Base-by-base conservation (phyloP, 2,888 invertebrate genomes). In the Acleris literana region DNA sequence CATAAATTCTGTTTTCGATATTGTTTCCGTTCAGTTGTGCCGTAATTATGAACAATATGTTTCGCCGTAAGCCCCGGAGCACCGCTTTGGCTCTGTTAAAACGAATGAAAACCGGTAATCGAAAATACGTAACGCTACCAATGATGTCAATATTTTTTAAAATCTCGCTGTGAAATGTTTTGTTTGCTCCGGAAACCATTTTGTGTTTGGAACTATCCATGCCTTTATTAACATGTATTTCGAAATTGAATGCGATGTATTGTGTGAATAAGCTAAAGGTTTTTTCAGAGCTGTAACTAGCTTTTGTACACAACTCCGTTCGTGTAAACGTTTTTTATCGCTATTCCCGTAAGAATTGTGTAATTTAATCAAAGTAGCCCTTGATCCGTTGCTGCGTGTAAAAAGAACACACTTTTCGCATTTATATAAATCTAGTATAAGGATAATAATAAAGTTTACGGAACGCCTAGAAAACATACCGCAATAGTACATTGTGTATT, bases 71-170 rank as follows among this genome's bases (percentile, higher is more conserved):
- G 87, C 89, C 92, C 87, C 82, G 77, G 78, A 86, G 91, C 86
- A 77, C 76, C 78, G 78, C 82, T 79, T 83, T 80, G 80, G 80
- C 81, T 81, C 80, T 84, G 87, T 91, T 88, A 87, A 90, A 91
- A 85, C 86, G 86, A 88, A 91, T 90, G 89, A 88, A 90, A 84
- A 89, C 89, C 88, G 88, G 90, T 90, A 91, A 92, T 92, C 92
- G 91, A 90, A 90, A 90, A 83, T 84, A 84, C 80, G 84, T 83
- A 83, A 84, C 89, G 91, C 88, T 81, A 87, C 86, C 85, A 84
- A 85, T 86, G 87, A 85, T 86, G 87, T 86, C 89, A 90, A 89
- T 91, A 90, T 91, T 92, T 89, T 87, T 90, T 90, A 87, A 87
- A 43, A 54, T 13, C 17, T 20, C 39, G 11, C 83, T 85, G 84